Base-by-base conservation (phyloP, 1,140 invertebrate species). In the Drosophila miranda region DNA sequence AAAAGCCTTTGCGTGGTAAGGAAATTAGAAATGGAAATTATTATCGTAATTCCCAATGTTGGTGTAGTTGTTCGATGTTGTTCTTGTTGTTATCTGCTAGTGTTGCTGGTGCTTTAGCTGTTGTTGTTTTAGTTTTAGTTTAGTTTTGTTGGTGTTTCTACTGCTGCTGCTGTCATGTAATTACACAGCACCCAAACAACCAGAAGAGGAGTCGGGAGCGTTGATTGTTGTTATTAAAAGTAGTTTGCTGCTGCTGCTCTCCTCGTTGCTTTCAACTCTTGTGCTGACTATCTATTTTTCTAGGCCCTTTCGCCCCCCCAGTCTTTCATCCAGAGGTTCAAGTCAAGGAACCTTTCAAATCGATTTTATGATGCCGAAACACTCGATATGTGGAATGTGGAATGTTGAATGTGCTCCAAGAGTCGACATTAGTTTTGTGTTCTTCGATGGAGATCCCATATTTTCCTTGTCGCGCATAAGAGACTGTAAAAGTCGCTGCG, bases 11-110 rank as follows among this genome's bases (percentile, higher is more conserved):
- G 76, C 75, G 57, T 84, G 67, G 62, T 63, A 63, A 86, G 81
- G 81, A 86, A 86, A 86, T 86, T 86, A 86, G 81, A 86, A 87
- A 86, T 86, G 81, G 81, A 86, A 86, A 86, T 86, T 86, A 86
- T 86, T 86, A 87, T 86, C 81, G 81, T 87, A 86, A 86, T 86
- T 86, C 49, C 78, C 70, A 83, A 79, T 75, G 60, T 66, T 82
- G 70, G 56, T 60, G 49, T 52, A 52, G 49, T 8, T 54, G 30
- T 26, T 53, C 42, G 46, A 26, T 58, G 34, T 52, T 43, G 59
- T 19, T 51, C 26, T 23, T 8, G 16, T 2, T 56, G 52, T 28
- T 49, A 30, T 38, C 46, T 73, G 52, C 44, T 64, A 58, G 54
- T 74, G 52, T 62, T 48, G 61, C 2, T 28, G 42, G 44, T 23